Percentiles rank a stretch among this genome's conserved stretches.
Evolutionary conservation across 2,888 invertebrate species (phyloP).

Genomic region (Tetragnatha montana): DNA sequence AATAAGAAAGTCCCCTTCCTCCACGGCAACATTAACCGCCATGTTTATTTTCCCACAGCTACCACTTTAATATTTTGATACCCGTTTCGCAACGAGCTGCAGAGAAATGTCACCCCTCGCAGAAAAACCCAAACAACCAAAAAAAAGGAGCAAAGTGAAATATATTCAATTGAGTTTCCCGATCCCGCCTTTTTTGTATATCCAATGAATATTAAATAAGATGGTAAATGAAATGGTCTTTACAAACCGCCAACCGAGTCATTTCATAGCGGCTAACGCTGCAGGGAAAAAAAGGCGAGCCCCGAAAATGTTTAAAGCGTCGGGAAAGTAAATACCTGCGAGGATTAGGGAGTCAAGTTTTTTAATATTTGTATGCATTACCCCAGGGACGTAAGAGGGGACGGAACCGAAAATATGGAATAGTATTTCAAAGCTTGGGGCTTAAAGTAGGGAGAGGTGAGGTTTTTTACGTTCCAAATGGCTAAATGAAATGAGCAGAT

Average conservation of each 20-base stretch:
- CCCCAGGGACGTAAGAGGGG: background rate
- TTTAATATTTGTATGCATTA: constrained; percentile 45
- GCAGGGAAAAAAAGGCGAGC: background rate
- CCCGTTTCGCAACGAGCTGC: background rate
- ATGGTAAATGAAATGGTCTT: constrained; percentile 32
- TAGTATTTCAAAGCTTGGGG: background rate
- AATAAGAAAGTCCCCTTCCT: no score
- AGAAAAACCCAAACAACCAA: background rate
- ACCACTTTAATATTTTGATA: background rate
- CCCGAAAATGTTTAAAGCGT: constrained; percentile 28
- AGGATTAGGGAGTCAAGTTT: constrained; percentile 34
- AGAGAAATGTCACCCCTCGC: background rate
- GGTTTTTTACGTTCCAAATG: background rate
- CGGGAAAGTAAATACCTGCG: constrained; percentile 41
- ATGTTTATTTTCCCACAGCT: background rate
- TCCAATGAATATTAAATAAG: constrained; percentile 49
- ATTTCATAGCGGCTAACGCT: background rate
- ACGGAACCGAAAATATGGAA: background rate
- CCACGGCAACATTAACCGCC: background rate
- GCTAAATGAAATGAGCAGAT: background rate
- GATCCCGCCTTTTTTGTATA: constrained; percentile 7
- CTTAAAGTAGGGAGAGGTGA: background rate
- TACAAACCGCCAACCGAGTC: constrained; percentile 22
- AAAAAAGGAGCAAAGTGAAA: background rate
- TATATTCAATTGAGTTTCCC: constrained; percentile 18